Evolutionary conservation across 2,113 vertebrate genomes (phyloP).

Genomic region (Paradisaea rubra): DNA sequence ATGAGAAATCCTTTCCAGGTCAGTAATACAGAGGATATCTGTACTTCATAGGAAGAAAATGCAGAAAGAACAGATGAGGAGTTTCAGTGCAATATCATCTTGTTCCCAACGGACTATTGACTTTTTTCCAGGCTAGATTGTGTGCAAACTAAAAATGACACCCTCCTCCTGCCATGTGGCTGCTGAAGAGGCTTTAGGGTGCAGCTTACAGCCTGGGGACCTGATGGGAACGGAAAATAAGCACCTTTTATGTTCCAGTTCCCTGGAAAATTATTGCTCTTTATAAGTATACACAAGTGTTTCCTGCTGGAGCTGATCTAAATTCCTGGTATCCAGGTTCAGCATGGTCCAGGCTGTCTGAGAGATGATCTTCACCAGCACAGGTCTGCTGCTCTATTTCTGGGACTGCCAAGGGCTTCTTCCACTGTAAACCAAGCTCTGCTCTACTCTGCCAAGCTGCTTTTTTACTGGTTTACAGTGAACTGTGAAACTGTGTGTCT

Average conservation of each 20-base stretch:
- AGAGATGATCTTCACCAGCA: neutral
- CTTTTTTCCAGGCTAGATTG: neutral
- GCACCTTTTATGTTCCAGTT: neutral
- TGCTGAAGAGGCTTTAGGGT: neutral
- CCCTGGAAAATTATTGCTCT: neutral
- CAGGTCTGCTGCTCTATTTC: neutral
- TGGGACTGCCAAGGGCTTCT: neutral
- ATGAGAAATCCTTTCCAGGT: neutral
- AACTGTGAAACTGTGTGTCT: neutral
- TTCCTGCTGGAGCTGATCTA: neutral
- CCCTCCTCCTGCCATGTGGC: neutral
- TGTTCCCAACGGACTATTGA: neutral
- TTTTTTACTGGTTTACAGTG: neutral
- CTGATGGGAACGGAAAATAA: neutral
- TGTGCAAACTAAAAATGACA: neutral
- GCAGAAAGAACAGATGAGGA: neutral
- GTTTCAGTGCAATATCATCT: neutral
- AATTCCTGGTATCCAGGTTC: neutral
- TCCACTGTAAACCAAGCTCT: neutral
- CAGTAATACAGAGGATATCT: neutral
- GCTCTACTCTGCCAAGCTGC: neutral
- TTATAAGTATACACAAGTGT: neutral
- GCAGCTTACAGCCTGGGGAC: neutral
- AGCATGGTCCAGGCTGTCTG: neutral
- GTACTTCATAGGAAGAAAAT: neutral